Evolutionary conservation across 2,888 invertebrate genomes (phyloP).

Genomic region (Heliconius hortense): DNA sequence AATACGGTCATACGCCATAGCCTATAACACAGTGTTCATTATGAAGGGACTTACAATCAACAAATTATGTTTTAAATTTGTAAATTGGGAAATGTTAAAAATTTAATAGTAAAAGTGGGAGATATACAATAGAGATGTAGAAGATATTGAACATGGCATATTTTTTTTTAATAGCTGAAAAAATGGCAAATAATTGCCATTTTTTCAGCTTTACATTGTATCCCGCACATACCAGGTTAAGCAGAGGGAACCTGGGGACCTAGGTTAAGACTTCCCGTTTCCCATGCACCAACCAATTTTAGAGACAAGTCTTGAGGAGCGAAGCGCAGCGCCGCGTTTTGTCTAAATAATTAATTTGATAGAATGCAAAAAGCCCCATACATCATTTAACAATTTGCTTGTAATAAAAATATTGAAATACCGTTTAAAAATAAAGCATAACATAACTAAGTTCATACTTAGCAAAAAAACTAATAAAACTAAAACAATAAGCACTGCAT

Average conservation of each 20-base stretch:
- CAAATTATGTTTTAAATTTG: neutral
- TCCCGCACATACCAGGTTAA: neutral
- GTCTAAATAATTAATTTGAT: no score
- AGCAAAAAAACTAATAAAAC: neutral
- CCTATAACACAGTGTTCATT: conserved; percentile 7
- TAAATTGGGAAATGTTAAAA: no score
- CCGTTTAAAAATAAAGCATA: neutral
- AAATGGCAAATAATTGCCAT: no score
- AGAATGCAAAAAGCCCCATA: no score
- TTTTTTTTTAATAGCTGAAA: no score
- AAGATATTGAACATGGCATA: no score
- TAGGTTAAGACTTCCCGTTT: no score
- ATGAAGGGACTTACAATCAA: neutral
- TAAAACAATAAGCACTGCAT: neutral
- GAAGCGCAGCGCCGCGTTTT: no score
- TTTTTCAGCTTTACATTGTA: neutral
- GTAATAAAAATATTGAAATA: no score
- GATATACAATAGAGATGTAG: neutral
- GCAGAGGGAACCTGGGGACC: neutral
- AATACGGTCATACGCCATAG: neutral
- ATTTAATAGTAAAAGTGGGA: neutral
- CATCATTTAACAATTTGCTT: no score
- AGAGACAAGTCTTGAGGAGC: no score
- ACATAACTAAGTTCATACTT: neutral
- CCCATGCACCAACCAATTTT: no score